These are phyloP conservation scores for Engystomops pustulosus DNA, from an alignment of 2,113 vertebrate genomes.

Conservation along the genomic window DNA sequence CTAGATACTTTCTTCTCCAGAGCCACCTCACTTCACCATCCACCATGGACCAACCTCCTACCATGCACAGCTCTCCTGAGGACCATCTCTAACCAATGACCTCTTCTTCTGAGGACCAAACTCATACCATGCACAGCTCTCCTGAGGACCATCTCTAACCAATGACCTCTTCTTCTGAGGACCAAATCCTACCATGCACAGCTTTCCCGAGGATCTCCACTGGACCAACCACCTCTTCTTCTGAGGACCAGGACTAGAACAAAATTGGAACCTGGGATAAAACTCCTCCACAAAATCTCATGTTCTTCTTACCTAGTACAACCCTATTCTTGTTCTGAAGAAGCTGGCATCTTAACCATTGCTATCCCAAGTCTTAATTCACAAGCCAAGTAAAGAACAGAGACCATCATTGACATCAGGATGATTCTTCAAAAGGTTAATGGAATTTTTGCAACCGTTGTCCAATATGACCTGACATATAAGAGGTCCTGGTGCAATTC, in stretches of 20 bases:
- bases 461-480: background rate
- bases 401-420: background rate
- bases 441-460: background rate
- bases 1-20: background rate
- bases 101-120: too few species aligned
- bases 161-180: background rate
- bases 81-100: too few species aligned
- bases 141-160: too few species aligned
- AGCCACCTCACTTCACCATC: background rate
- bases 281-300: background rate
- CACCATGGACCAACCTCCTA: too few species aligned
- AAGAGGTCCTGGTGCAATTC: conserved; percentile 12
- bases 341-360: background rate
- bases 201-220: background rate
- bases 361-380: background rate
- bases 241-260: background rate
- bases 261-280: background rate
- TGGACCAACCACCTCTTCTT: background rate
- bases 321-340: background rate
- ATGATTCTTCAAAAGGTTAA: background rate
- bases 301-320: background rate
- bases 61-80: too few species aligned
- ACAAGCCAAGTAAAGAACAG: background rate
- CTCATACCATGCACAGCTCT: too few species aligned
- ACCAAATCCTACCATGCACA: background rate